phyloP scores from a whole-genome alignment of 2,113 vertebrate genomes.

The Motacilla alba region DNA sequence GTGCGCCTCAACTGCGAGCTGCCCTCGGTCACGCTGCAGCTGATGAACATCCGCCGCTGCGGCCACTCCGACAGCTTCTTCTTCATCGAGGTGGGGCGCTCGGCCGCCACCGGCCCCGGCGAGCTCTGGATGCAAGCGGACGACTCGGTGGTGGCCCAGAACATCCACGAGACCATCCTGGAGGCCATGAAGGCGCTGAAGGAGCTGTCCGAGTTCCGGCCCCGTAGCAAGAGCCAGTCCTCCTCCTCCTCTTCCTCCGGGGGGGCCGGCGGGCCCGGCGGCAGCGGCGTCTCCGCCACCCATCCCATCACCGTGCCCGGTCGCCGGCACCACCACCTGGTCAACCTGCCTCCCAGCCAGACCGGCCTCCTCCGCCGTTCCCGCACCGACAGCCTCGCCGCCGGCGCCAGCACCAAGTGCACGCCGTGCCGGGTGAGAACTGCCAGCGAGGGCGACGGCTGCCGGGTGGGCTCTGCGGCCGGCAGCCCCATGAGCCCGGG shows the following conservation, averaged over 20 bases:
- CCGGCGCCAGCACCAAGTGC: conserved; percentile 65
- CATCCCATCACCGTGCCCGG: conserved; percentile 85
- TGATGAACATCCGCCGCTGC: conserved; percentile 97
- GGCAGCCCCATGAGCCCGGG: conserved; percentile 89
- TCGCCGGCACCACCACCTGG: conserved; percentile 80
- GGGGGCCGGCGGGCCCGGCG: neutral
- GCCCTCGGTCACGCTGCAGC: conserved; percentile 90
- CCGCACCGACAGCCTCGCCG: conserved; percentile 83
- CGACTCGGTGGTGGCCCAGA: conserved; percentile 97
- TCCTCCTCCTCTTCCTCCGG: conserved; percentile 76
- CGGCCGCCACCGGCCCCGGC: conserved; percentile 92
- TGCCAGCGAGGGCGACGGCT: conserved; percentile 83
- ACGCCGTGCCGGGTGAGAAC: conserved; percentile 82
- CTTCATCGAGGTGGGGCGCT: conserved; percentile 96
- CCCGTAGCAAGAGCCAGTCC: conserved; percentile 97
- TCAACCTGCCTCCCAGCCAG: conserved; percentile 88
- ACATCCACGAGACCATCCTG: conserved; percentile 96
- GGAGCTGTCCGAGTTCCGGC: conserved; percentile 93
- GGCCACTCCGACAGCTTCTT: conserved; percentile 98
- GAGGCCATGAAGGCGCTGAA: conserved; percentile 98
- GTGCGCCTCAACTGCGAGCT: conserved; percentile 91
- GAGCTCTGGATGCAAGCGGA: conserved; percentile 99
- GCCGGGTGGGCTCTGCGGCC: conserved; percentile 78
- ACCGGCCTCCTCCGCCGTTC: conserved; percentile 84
- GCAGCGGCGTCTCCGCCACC: conserved; percentile 68